A percentile compares a stretch with the other conserved stretches of the same genome.
Evolutionary conservation across 2,113 vertebrate species (phyloP).

Genomic region (Ploceus nigricollis): DNA sequence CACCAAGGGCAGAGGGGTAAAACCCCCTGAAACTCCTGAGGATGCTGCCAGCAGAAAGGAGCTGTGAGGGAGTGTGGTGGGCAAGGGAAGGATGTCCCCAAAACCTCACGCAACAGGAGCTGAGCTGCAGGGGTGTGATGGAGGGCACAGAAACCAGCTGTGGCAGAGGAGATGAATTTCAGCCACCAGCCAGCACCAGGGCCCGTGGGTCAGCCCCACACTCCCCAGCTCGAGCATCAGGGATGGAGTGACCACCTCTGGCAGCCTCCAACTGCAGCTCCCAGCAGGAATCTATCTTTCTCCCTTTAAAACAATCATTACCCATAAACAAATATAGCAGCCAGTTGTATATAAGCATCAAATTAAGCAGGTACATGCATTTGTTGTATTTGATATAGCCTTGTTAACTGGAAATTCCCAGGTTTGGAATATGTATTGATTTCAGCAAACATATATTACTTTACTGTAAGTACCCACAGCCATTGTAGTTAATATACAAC

Average conservation of each 20-base stretch:
- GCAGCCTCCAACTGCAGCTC: not conserved
- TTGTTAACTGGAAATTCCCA: conserved; percentile 67
- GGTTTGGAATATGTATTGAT: conserved; percentile 74
- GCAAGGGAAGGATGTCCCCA: not conserved
- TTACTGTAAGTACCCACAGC: conserved; percentile 76
- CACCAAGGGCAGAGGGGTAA: not conserved
- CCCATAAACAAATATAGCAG: conserved; percentile 37
- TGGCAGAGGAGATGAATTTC: not conserved
- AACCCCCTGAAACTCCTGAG: accelerated
- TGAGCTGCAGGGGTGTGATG: not conserved
- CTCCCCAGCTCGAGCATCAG: accelerated
- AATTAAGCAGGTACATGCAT: conserved; percentile 54
- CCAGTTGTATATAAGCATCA: conserved; percentile 46
- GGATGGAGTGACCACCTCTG: not conserved
- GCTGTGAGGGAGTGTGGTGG: accelerated
- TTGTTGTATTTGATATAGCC: conserved; percentile 54
- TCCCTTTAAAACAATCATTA: conserved; percentile 41
- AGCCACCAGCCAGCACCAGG: not conserved
- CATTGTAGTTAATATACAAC: conserved; percentile 78
- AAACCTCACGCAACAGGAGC: accelerated
- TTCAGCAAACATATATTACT: conserved; percentile 74
- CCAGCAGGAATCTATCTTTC: not conserved
- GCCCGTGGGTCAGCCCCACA: accelerated
- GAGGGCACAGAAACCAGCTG: accelerated
- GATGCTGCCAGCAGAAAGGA: not conserved